Evolutionary conservation across 2,113 vertebrate species (phyloP).

Genomic region (Accipiter cooperii): DNA sequence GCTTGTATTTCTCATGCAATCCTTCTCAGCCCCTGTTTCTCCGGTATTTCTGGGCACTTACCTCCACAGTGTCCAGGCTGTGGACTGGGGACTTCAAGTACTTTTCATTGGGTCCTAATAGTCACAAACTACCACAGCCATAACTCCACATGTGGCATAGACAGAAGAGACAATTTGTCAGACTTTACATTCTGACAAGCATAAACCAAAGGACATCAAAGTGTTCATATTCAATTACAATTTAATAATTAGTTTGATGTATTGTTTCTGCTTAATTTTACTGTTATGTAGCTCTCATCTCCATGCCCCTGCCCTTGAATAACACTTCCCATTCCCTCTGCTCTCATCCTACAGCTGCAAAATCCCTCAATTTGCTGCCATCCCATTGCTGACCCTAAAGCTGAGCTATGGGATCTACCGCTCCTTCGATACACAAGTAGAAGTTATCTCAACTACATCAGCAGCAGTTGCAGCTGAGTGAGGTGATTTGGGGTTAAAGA

Average conservation of each 20-base stretch:
- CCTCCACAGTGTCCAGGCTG: background rate
- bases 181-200: background rate
- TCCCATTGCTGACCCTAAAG: background rate
- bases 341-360: background rate
- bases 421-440: background rate
- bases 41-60: background rate
- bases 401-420: background rate
- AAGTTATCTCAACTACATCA: background rate
- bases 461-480: background rate
- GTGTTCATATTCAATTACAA: background rate
- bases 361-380: accelerated
- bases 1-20: background rate
- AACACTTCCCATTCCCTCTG: background rate
- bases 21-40: background rate
- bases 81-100: background rate
- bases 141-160: background rate
- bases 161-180: background rate
- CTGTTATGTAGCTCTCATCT: background rate
- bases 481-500: background rate
- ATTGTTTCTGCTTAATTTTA: background rate
- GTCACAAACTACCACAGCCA: background rate
- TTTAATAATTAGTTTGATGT: background rate
- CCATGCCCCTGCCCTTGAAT: background rate
- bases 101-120: background rate
- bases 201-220: background rate